phyloP scores from a whole-genome alignment of 2,888 invertebrate genomes.

The Melitaea athalia region DNA sequence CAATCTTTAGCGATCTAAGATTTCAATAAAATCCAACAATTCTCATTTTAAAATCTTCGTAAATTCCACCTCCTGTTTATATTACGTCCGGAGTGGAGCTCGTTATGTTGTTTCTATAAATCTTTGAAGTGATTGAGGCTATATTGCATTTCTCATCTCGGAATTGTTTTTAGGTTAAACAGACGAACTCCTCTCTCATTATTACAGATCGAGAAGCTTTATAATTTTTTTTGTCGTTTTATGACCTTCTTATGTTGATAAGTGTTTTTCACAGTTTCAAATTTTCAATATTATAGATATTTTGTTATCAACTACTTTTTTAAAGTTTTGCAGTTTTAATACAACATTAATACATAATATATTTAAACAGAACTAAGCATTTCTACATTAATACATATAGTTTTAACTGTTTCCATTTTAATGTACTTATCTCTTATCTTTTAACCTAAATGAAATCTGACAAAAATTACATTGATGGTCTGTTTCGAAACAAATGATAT shows the following conservation, averaged over 20 bases:
- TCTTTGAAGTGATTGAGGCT: conserved; percentile 47
- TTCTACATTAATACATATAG: too few relatives aligned
- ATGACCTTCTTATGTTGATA: background rate
- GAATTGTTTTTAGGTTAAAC: background rate
- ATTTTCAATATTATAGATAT: too few relatives aligned
- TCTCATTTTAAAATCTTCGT: conserved; percentile 8
- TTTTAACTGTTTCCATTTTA: too few relatives aligned
- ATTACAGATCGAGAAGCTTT: background rate
- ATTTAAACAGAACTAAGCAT: too few relatives aligned
- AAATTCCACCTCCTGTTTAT: conserved; percentile 35
- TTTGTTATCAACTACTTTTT: too few relatives aligned
- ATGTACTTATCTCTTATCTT: too few relatives aligned
- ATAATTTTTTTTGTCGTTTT: background rate
- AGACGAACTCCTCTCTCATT: background rate
- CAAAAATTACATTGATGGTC: too few relatives aligned
- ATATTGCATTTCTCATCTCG: conserved; percentile 38
- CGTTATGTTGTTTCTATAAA: conserved; percentile 49
- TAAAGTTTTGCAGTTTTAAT: too few relatives aligned
- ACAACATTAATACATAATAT: too few relatives aligned
- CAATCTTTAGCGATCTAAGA: background rate
- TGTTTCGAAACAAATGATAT: too few relatives aligned
- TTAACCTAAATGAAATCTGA: too few relatives aligned
- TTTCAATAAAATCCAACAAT: conserved; percentile 7
- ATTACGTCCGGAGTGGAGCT: conserved; percentile 47
- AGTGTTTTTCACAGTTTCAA: background rate